These are phyloP conservation scores for Oreortyx pictus DNA, from an alignment of 2,797 vertebrate genomes.

Conservation along the genomic window DNA sequence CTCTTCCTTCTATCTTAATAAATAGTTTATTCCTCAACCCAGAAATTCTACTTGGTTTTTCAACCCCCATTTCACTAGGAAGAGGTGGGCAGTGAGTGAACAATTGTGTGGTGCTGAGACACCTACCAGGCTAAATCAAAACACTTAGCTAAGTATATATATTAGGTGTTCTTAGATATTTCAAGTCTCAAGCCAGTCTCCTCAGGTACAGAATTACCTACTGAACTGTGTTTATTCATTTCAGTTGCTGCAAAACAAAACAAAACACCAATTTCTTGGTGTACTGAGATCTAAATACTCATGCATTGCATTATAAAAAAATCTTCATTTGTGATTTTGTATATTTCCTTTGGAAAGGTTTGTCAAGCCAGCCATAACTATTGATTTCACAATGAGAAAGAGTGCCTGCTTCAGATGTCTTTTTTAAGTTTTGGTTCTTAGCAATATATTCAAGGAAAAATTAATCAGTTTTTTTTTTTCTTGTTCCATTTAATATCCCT, in stretches of 20 bases:
- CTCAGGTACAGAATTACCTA: background rate
- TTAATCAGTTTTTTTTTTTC: background rate
- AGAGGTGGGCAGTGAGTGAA: no score
- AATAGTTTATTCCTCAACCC: no score
- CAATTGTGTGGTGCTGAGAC: no score
- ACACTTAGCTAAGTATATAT: background rate
- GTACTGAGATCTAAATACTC: background rate
- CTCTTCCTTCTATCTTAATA: no score
- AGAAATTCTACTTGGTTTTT: no score
- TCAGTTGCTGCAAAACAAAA: background rate
- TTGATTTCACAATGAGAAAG: background rate
- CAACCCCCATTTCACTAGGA: no score
- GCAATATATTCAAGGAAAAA: background rate
- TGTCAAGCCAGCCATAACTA: background rate
- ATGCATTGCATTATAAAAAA: background rate
- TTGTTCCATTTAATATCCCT: background rate
- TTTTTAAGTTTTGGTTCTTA: background rate
- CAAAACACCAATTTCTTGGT: background rate
- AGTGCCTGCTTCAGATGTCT: background rate
- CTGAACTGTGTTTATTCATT: background rate
- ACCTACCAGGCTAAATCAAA: no score
- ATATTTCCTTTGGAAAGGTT: background rate
- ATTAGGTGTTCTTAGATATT: background rate
- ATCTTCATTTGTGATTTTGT: background rate
- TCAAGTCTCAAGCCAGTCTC: background rate